Percentiles rank a stretch among this genome's conserved stretches.
Evolutionary conservation across 2,797 vertebrate species (phyloP).

Genomic region (Borostomias antarcticus): DNA sequence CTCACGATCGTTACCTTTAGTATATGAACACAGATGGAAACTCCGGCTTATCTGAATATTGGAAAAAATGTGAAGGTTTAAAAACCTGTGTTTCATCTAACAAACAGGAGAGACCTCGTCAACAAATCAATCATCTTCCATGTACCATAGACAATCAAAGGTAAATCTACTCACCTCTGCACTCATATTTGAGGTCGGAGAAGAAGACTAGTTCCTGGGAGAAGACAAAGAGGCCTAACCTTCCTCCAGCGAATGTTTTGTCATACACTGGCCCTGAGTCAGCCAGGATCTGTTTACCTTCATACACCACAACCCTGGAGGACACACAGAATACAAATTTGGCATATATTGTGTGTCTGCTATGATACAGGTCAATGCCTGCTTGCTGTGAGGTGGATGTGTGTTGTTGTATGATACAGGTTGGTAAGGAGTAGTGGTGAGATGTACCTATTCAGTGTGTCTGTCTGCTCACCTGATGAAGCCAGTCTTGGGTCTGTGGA

Average conservation of each 20-base stretch:
- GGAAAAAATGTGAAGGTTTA: slow-evolving; percentile 66
- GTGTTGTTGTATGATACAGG: too few species aligned
- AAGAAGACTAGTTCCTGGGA: slow-evolving; percentile 99
- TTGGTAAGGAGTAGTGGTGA: not conserved
- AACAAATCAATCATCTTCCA: not conserved
- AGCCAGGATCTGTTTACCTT: slow-evolving; percentile 98
- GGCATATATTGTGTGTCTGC: not conserved
- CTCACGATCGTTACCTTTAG: slow-evolving; percentile 62
- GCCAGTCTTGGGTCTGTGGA: slow-evolving; percentile 95
- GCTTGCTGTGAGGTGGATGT: not conserved
- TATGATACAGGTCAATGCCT: too few species aligned
- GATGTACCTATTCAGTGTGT: not conserved
- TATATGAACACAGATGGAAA: slow-evolving; percentile 65
- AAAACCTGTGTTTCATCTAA: slow-evolving; percentile 22
- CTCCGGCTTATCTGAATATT: slow-evolving; percentile 74
- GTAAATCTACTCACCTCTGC: slow-evolving; percentile 98
- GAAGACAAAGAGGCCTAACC: slow-evolving; percentile 97
- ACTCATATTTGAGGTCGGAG: slow-evolving; percentile 99
- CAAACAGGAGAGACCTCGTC: slow-evolving; percentile 22
- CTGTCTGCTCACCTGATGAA: slow-evolving; percentile 87
- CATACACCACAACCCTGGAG: slow-evolving; percentile 93
- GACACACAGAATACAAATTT: slow-evolving; percentile 17
- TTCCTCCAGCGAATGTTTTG: slow-evolving; percentile 91
- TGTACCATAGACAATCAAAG: too few species aligned
- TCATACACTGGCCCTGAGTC: slow-evolving; percentile 96